A percentile compares a stretch with the other conserved stretches of the same genome.
phyloP scores from a whole-genome alignment of 2,888 invertebrate genomes.

The Drosophila mimetica region DNA sequence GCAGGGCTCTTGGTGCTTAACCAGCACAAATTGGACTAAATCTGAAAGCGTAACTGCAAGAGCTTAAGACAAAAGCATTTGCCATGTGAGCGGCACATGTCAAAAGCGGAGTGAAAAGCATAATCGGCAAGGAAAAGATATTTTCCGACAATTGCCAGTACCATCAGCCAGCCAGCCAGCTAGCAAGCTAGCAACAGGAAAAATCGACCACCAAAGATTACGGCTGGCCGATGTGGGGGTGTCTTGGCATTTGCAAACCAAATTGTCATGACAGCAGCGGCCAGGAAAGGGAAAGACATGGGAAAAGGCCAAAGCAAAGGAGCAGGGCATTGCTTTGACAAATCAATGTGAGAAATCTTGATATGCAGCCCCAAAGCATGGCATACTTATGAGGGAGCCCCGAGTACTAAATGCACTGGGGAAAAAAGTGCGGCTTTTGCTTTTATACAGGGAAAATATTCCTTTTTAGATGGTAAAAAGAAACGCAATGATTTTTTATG shows the following conservation, averaged over 20 bases:
- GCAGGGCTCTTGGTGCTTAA: slow-evolving; percentile 27
- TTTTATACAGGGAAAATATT: not conserved
- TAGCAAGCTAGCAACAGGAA: slow-evolving; percentile 22
- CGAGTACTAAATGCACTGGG: not conserved
- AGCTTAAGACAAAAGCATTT: slow-evolving; percentile 42
- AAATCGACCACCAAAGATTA: slow-evolving; percentile 45
- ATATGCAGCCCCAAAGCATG: slow-evolving; percentile 54
- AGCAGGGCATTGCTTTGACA: slow-evolving; percentile 62
- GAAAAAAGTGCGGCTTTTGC: too few relatives aligned
- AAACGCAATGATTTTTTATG: too few relatives aligned
- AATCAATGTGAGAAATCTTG: slow-evolving; percentile 76
- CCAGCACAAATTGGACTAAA: slow-evolving; percentile 44
- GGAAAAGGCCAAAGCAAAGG: not conserved
- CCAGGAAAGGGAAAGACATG: not conserved
- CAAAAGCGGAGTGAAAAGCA: slow-evolving; percentile 26
- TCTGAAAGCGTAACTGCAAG: slow-evolving; percentile 37
- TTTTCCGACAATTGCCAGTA: slow-evolving; percentile 45
- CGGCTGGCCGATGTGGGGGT: slow-evolving; percentile 17
- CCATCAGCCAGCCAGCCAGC: not conserved
- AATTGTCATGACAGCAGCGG: slow-evolving; percentile 57
- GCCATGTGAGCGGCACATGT: slow-evolving; percentile 45
- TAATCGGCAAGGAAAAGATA: slow-evolving; percentile 42
- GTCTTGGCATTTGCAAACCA: slow-evolving; percentile 65
- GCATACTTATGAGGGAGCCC: slow-evolving; percentile 66
- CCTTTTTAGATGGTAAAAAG: too few relatives aligned